These are phyloP conservation scores for Drosophila elegans DNA, from an alignment of 1,140 invertebrate genomes.

Conservation along the genomic window DNA sequence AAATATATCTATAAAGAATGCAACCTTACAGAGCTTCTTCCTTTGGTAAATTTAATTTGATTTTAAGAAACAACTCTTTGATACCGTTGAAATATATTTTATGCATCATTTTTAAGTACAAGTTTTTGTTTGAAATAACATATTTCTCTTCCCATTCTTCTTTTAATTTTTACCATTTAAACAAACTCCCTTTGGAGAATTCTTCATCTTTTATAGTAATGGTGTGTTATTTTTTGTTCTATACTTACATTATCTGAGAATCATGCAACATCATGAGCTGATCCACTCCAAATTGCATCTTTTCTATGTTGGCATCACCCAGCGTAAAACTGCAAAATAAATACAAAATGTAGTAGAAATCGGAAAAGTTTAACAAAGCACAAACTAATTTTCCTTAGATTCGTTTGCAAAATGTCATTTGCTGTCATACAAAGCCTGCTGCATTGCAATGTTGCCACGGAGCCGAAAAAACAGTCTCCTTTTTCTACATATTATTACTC, in stretches of 20 bases:
- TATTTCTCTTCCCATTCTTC: no score
- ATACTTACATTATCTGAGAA: slow-evolving; percentile 73
- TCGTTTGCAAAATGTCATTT: not conserved
- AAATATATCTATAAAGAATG: no score
- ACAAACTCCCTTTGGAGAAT: not conserved
- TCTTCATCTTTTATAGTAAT: no score
- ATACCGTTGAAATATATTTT: no score
- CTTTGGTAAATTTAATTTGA: no score
- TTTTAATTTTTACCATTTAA: no score
- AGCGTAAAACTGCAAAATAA: slow-evolving; percentile 60
- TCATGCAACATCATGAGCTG: slow-evolving; percentile 76
- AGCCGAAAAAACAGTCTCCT: not conserved
- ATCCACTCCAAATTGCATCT: slow-evolving; percentile 81
- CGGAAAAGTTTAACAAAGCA: not conserved
- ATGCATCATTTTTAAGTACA: no score
- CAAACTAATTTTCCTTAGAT: not conserved
- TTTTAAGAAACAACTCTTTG: no score
- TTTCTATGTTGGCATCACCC: slow-evolving; percentile 73
- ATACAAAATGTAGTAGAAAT: not conserved
- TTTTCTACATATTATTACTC: not conserved
- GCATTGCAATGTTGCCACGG: no score
- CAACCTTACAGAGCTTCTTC: no score
- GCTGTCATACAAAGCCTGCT: not conserved
- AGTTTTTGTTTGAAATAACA: no score
- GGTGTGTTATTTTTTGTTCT: not conserved